Base-by-base conservation (phyloP, 2,888 invertebrate species). In the Ethmia dodecea region DNA sequence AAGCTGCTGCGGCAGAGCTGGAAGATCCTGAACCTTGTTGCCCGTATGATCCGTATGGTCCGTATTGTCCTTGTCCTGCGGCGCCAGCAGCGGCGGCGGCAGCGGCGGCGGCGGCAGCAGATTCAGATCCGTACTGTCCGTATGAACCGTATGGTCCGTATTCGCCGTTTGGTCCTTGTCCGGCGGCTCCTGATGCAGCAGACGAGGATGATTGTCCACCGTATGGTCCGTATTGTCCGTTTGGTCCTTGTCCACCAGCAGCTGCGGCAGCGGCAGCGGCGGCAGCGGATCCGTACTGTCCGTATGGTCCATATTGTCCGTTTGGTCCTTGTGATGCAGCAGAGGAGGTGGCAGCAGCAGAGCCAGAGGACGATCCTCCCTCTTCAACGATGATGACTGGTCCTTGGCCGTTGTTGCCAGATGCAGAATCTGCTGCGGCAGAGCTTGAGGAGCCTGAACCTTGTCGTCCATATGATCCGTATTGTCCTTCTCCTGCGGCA, bases 171-270 rank as follows among this genome's bases (percentile, higher is more conserved):
- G 31, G 18, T n/a, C 11, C 18, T 16, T 10, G 13, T 3, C 13
- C 31, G n/a, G 18, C 12, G 12, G 30, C 11, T 5, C 18, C 30
- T 12, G 30, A 39, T 3, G 40, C 39, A 16, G 39, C 11, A 18
- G 27, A 40, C 5, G 30, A 18, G 8, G 33, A 29, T 38, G 40
- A 41, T 4, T 31, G 5, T 14, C 31, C 29, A 32, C 20, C 1
- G 33, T 36, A 14, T 41, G 13, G 12, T 15, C 30, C 37, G 28
- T 18, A n/a, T 18, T 16, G 5, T 5, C 18, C 18, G 43, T 16
- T 11, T 28, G 33, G 8, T 8, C 32, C 35, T 10, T 25, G 13
- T 1, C 31, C 12, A 9, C 15, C 28, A 9, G 18, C 18, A 18
- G 18, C 18, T 5, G 18, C 18, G 5, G 18, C 5, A 5, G 18